phyloP scores from a whole-genome alignment of 2,797 vertebrate species.

The Scolopax bukidnonensis region DNA sequence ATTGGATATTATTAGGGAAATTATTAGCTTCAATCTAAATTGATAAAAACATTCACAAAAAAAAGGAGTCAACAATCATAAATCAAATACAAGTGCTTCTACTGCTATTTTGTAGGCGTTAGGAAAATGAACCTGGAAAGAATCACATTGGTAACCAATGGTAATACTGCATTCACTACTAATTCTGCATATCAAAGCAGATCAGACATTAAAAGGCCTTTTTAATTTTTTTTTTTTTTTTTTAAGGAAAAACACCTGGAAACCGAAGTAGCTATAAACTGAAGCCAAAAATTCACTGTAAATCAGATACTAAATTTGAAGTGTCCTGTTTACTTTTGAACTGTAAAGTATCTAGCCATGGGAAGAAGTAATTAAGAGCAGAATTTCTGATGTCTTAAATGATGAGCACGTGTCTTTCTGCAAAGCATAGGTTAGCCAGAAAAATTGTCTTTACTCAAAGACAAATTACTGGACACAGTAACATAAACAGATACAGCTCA shows the following conservation, averaged over 20 bases:
- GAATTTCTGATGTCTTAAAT: neutral
- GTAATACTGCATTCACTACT: neutral
- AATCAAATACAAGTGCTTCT: neutral
- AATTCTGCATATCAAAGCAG: neutral
- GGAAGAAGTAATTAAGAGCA: neutral
- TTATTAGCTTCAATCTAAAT: neutral
- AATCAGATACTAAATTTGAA: neutral
- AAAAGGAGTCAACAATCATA: neutral
- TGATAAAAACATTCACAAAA: neutral
- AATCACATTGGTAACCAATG: neutral
- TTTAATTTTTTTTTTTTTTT: neutral
- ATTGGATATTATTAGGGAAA: neutral
- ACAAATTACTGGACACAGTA: constrained; percentile 6
- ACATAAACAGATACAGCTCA: constrained; percentile 21
- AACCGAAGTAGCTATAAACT: neutral
- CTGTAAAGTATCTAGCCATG: neutral
- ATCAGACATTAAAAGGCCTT: neutral
- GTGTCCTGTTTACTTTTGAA: neutral
- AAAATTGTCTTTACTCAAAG: neutral
- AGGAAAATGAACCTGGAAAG: neutral
- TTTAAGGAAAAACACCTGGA: neutral
- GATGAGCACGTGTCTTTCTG: neutral
- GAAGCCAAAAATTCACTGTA: neutral
- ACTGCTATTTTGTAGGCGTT: neutral
- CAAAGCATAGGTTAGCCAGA: neutral